Percentiles rank a stretch among this genome's conserved stretches.
Conservation (phyloP, 2,113 vertebrate species). For the Ciconia boyciana region DNA sequence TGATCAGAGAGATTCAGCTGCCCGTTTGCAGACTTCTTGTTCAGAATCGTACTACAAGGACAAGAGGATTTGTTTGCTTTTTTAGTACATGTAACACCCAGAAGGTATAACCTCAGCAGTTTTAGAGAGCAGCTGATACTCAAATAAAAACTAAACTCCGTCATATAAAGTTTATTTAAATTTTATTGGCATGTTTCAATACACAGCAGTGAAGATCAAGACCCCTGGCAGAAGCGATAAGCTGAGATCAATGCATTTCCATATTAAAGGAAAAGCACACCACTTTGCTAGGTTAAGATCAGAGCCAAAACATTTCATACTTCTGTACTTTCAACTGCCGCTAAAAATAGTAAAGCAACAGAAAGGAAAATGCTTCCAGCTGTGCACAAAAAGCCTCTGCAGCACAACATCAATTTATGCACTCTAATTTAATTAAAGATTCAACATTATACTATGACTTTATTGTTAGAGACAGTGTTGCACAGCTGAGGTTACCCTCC, state of each 20-base stretch:
- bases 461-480: neutral
- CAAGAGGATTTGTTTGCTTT: neutral
- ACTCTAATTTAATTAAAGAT: conserved; percentile 53
- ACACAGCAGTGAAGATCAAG: neutral
- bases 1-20: neutral
- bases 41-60: neutral
- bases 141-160: neutral
- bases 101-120: neutral
- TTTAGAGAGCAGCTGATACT: neutral
- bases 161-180: neutral
- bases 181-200: neutral
- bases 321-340: conserved; percentile 39
- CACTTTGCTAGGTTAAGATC: conserved; percentile 28
- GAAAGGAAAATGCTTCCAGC: conserved; percentile 45
- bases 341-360: conserved; percentile 57
- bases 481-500: conserved; percentile 19
- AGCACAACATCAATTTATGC: conserved; percentile 46
- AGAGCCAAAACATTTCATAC: conserved; percentile 42
- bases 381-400: conserved; percentile 45
- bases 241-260: neutral
- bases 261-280: conserved; percentile 7
- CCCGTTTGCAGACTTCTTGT: neutral
- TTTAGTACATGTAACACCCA: neutral
- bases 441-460: conserved; percentile 12
- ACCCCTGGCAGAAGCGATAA: neutral